Percentiles rank a stretch among this genome's conserved stretches.
Evolutionary conservation across 1,140 invertebrate genomes (phyloP).

Genomic region (Choristoneura fumiferana): DNA sequence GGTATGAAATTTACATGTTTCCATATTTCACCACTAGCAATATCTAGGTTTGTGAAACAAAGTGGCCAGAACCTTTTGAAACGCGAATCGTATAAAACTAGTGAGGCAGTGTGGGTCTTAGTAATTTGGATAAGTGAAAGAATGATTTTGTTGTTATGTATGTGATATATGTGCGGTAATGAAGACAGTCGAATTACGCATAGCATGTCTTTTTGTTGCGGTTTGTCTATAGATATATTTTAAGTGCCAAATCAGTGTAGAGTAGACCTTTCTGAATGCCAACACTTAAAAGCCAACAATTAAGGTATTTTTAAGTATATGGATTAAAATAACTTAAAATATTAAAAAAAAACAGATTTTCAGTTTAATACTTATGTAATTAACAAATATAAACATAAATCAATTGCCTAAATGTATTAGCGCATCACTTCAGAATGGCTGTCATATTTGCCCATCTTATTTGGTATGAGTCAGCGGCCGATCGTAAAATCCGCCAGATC

Average conservation of each 20-base stretch:
- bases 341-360: too few relatives aligned
- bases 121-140: not conserved
- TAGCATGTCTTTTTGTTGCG: not conserved
- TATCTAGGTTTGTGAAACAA: not conserved
- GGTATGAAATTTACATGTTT: not conserved
- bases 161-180: slow-evolving; percentile 9
- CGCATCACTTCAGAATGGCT: too few relatives aligned
- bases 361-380: too few relatives aligned
- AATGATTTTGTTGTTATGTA: slow-evolving; percentile 16
- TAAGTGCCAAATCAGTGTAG: slow-evolving; percentile 1
- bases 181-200: not conserved
- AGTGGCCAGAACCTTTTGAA: not conserved
- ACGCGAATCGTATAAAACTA: not conserved
- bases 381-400: too few relatives aligned
- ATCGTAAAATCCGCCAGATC: too few relatives aligned
- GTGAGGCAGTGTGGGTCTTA: not conserved
- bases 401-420: too few relatives aligned
- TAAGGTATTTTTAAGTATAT: too few relatives aligned
- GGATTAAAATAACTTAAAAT: too few relatives aligned
- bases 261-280: too few relatives aligned
- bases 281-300: too few relatives aligned
- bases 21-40: not conserved
- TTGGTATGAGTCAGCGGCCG: too few relatives aligned
- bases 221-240: not conserved
- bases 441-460: too few relatives aligned